Percentiles rank a stretch among this genome's conserved stretches.
phyloP scores from a whole-genome alignment of 2,888 invertebrate genomes.

The Pristionchus exspectatus region DNA sequence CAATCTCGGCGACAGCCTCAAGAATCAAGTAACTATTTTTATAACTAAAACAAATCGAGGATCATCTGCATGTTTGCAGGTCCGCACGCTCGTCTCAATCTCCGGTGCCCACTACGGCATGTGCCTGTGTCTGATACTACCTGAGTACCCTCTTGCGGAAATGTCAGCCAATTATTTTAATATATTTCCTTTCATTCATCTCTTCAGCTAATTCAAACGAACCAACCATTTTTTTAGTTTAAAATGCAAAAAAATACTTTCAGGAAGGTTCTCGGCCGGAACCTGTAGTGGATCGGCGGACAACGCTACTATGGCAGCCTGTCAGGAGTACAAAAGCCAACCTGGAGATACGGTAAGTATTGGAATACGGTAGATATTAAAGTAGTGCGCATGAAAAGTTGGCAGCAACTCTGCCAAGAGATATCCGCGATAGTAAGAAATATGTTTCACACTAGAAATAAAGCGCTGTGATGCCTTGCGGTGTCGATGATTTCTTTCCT shows the following conservation, averaged over 20 bases:
- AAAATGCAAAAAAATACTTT: background rate
- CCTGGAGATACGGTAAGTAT: constrained; percentile 54
- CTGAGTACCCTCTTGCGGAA: constrained; percentile 1
- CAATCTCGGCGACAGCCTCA: constrained; percentile 62
- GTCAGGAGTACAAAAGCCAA: constrained; percentile 29
- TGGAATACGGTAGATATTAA: background rate
- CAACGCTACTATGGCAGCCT: background rate
- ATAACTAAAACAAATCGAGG: too few relatives aligned
- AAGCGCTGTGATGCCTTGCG: background rate
- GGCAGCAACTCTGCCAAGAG: background rate
- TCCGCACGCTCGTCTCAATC: constrained; percentile 64
- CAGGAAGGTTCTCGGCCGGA: constrained; percentile 38
- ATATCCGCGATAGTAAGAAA: background rate
- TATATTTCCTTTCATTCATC: background rate
- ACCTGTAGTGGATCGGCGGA: background rate
- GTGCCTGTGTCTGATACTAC: constrained; percentile 62
- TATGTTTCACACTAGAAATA: background rate
- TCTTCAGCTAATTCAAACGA: background rate
- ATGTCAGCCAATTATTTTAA: background rate
- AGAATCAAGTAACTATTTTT: constrained; percentile 56
- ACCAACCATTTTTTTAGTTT: background rate
- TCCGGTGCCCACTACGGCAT: constrained; percentile 70
- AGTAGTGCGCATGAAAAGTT: background rate
- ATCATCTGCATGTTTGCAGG: background rate
- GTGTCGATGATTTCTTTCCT: too few relatives aligned